Base-by-base conservation (phyloP, 1,140 invertebrate species). In the Heliconius melpomene region DNA sequence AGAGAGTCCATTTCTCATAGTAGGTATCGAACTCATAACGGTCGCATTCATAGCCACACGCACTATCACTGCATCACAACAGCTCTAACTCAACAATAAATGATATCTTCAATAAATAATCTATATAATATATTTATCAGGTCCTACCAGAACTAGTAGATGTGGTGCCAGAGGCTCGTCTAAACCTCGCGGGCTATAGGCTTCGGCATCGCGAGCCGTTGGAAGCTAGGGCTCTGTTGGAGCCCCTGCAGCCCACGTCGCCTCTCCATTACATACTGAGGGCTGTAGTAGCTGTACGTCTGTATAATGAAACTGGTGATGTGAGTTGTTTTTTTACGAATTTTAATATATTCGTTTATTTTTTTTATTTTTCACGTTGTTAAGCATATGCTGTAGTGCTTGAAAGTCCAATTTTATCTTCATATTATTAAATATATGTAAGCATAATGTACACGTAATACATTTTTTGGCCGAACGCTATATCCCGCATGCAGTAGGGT, bases 221-320 rank as follows among this genome's bases (percentile, higher is more conserved):
- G 81, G 98, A 99, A 90, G 99, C 99, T 1, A 98, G 98, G 85
- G 96, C 97, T 57, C 94, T 99, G 20, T 97, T 99, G 77, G 98
- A 99, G 91, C 98, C 99, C 84, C 90, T 99, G 32, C 98, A 99
- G 87, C 98, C 99, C 16, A 97, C 98, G 1, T 97, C 98, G 1
- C 98, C 99, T 0, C 97, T 99, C 82, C 99, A 99, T 90, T 99
- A 99, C 89, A 99, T 99, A 85, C 95, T 99, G 7, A 99, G 99
- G 91, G 99, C 98, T 0, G 98, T 99, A 50, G 98, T 99, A 0
- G 98, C 99, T 93, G 98, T 98, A 2, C 96, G 98, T 1, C 95
- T 99, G 20, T 99, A 98, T 1, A 99, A 99, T 90, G 98, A 99
- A 89, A 96, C 97, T 78, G 97, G 97, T 85, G 98, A 98, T 80